Base-by-base conservation (phyloP, 2,113 vertebrate genomes). In the Nerophis ophidion region DNA sequence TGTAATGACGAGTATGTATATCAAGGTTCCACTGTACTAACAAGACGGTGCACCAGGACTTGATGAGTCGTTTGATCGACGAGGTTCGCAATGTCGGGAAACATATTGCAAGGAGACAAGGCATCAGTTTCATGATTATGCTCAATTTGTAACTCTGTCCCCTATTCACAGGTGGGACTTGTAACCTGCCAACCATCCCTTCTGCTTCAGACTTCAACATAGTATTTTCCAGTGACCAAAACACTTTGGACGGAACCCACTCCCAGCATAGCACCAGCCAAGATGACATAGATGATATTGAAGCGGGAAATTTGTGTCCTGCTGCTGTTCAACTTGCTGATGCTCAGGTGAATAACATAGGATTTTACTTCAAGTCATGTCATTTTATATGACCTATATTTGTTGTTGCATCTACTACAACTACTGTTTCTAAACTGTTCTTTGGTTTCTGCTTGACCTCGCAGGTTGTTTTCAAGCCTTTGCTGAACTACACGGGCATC, bases 161-260 rank as follows among this genome's bases (percentile, higher is more conserved):
- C 11, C 16, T 35, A 7, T 42, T 49, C 10, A 61, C 59, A 99
- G 97, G 93, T 79, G 89, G 89, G 61, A 88, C 85, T 6, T 94
- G 93, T 72, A 96, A 94, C 83, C 93, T 98, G 38, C 95, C 95
- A 55, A 98, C 96, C 6, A 98, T 98, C 75, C 94, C 95, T 0
- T 98, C 96, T 6, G 95, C 95, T 4, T 97, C 96, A 11, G 97
- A 99, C 84, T 97, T 99, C 85, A 99, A 98, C 86, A 95, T 94
- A 0, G 92, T 97, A 58, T 77, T 98, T 50, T 98, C 95, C 17
- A 99, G 97, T 42, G 96, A 98, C 81, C 96, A 98, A 84, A 98
- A 99, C 80, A 98, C 97, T 1, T 82, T 98, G 84, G 97, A 99
- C 36, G 95, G 94, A 48, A 97, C 94, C 0, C 95, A 94, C 57